Evolutionary conservation across 2,797 vertebrate genomes (phyloP), one percentile per base, ranked within the genome.

Genomic region (Peromyscus nudipes): DNA sequence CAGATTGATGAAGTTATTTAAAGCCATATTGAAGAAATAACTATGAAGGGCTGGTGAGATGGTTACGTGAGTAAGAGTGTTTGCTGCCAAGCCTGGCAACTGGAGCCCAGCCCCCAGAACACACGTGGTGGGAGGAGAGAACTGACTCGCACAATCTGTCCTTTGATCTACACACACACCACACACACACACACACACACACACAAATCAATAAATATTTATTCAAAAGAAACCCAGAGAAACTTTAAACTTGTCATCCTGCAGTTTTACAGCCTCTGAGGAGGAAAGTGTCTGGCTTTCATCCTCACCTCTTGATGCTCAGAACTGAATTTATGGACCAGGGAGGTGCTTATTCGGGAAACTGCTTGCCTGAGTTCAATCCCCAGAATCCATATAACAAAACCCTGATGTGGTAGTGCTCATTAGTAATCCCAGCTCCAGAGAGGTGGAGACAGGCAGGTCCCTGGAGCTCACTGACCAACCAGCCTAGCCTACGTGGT

Each of bases 11-110:
- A 80, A 37, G 83, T 91, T n/a, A 75, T 64, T 46, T 46, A 64
- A 94, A 96, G 34, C 79, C 49, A n/a, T 34, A 64, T 60, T 79
- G 82, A 90, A 75, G 73, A 86, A 91, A 31, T 88, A 49, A 73
- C 52, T 37, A 65, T 46, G 77, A 7, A n/a, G 29, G 37, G 10
- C 71, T 75, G 86, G 55, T 9, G 55, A 31, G 19, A 23, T 43
- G 69, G 86, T 3, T 43, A 4, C 10, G 4, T 37, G 84, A 71
- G 49, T 57, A 37, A 71, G 85, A 12, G n/a, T 12, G 85, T 9
- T 57, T 31, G 25, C n/a, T 55, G 67, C 16, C 16, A 21, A 40
- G 67, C 49, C 52, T 73, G 52, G 29, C 85, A 43, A 69, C 13
- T 10, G 4, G 60, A 87, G 49, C 12, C 71, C 67, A 1, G 25